Conservation (phyloP, 2,888 invertebrate species). For the Netelia virgata region DNA sequence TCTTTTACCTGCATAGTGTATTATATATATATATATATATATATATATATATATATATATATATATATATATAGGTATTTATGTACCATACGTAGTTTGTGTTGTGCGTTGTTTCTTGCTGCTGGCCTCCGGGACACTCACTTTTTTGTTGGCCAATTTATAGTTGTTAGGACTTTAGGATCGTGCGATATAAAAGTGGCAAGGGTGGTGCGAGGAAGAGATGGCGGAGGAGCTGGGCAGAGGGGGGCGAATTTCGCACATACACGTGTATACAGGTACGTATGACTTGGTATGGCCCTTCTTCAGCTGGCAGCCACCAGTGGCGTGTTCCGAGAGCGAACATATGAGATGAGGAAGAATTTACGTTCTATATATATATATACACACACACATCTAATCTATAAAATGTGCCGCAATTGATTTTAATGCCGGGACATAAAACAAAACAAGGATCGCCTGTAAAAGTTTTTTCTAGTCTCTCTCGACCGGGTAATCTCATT, state of each 20-base stretch:
- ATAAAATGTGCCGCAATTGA: slow-evolving; percentile 78
- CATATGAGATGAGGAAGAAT: neutral
- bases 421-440: slow-evolving; percentile 76
- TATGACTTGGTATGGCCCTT: neutral
- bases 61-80: neutral
- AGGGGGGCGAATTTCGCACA: neutral
- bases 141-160: slow-evolving; percentile 80
- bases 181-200: slow-evolving; percentile 71
- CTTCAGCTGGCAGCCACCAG: neutral
- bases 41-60: slow-evolving; percentile 1
- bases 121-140: slow-evolving; percentile 63
- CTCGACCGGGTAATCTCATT: slow-evolving; percentile 18
- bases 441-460: slow-evolving; percentile 70
- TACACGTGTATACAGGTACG: neutral
- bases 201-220: no score
- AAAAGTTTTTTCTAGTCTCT: slow-evolving; percentile 59
- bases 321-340: slow-evolving; percentile 4
- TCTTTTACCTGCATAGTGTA: slow-evolving; percentile 59
- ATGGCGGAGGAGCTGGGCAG: no score
- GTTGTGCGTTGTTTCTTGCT: slow-evolving; percentile 64
- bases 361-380: slow-evolving; percentile 36
- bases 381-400: slow-evolving; percentile 73
- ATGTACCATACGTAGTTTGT: neutral
- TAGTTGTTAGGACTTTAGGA: slow-evolving; percentile 77
- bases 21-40: neutral